Evolutionary conservation across 2,888 invertebrate species (phyloP), one percentile per base, ranked within the genome.

Genomic region (Nysson spinosus): DNA sequence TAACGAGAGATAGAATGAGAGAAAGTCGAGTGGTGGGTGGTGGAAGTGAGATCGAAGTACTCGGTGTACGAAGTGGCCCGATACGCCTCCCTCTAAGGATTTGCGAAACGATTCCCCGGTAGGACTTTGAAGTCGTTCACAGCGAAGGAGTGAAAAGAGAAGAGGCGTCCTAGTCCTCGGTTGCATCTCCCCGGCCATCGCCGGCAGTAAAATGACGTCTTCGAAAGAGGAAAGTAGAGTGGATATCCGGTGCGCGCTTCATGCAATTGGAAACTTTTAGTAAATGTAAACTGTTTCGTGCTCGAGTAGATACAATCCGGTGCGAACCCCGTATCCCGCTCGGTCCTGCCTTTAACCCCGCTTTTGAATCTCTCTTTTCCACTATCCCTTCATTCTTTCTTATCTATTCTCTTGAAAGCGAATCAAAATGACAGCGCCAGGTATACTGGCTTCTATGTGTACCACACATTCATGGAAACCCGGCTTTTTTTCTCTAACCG

Each of bases 211-310:
- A 82, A 82, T 80, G 77, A 78, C 80, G 71, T 67, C 72, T 64
- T 58, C 56, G 71, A 63, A 69, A 64, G 55, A 70, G 75, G 60
- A 70, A 79, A 76, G 69, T 76, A 75, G 72, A 81, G 77, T 77
- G 77, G 77, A 80, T 81, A 81, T 74, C 72, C 75, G 63, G 69
- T n/a, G n/a, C 49, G 62, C 61, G 57, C 65, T 51, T 61, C 72
- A 63, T 77, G 75, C 78, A 79, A 79, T 77, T 76, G 76, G 75
- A 78, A 82, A 82, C 79, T 82, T 80, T 83, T 75, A 77, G 75
- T 79, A 81, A 83, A 82, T 82, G 81, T 81, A 80, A 83, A 83
- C 78, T 72, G 78, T 78, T 83, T 82, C 79, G 75, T 73, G 76
- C 77, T 77, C 72, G 78, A 81, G 72, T 77, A 78, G 78, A 78